Percentiles rank a stretch among this genome's conserved stretches.
Conservation (phyloP, 2,113 vertebrate genomes). For the Erythrocercus mccallii region DNA sequence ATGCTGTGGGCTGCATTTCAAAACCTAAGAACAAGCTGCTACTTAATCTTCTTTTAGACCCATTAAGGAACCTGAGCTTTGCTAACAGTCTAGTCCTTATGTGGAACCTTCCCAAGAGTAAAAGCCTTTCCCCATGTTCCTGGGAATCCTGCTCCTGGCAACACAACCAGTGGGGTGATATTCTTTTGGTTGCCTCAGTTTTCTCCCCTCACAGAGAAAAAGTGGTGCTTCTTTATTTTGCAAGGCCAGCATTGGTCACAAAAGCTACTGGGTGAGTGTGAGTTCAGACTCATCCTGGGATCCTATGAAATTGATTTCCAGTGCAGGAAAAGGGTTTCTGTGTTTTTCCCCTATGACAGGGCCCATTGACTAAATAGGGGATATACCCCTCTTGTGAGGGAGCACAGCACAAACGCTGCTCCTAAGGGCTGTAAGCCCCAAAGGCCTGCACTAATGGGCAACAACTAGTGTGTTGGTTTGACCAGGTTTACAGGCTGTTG, state of each 20-base stretch:
- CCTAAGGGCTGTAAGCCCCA: neutral
- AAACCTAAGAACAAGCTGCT: neutral
- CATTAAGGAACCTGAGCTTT: neutral
- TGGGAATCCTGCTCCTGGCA: neutral
- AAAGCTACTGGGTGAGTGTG: neutral
- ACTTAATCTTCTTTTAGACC: neutral
- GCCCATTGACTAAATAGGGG: neutral
- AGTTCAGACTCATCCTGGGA: neutral
- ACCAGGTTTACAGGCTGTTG: conserved; percentile 38
- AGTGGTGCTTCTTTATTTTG: neutral
- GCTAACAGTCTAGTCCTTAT: neutral
- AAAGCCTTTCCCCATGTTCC: neutral
- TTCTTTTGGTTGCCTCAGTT: neutral
- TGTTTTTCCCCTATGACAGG: neutral
- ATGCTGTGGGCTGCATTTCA: neutral
- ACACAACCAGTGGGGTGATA: rapidly evolving
- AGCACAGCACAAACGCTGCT: neutral
- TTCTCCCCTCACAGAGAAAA: neutral
- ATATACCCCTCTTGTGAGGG: neutral
- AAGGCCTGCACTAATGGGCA: neutral
- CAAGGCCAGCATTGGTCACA: neutral
- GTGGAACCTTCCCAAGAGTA: neutral
- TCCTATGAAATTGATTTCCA: neutral
- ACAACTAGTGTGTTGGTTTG: neutral
- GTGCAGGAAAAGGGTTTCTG: neutral